A percentile compares a stretch with the other conserved stretches of the same genome.
phyloP scores from a whole-genome alignment of 2,113 vertebrate genomes.

The Bubo scandiacus region DNA sequence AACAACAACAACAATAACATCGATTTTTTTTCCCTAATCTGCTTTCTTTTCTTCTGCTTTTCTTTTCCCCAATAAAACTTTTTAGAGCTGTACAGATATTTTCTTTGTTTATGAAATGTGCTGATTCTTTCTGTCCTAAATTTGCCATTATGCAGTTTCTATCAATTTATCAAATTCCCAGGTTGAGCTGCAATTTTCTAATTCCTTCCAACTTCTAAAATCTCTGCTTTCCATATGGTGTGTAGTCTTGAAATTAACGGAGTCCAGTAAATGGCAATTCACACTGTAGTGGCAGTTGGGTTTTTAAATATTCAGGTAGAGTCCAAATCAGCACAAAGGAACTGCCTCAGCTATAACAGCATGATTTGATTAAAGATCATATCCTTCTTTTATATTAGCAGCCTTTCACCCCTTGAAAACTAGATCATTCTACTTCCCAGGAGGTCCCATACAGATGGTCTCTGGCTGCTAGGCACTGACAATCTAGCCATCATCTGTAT shows the following conservation, averaged over 20 bases:
- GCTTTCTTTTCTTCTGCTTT: neutral
- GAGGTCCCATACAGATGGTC: accelerated
- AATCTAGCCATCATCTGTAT: accelerated
- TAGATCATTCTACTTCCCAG: neutral
- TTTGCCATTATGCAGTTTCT: neutral
- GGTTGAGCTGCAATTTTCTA: neutral
- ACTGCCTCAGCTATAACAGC: neutral
- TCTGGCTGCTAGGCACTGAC: neutral
- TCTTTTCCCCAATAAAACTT: neutral
- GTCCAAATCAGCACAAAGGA: neutral
- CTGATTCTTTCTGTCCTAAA: neutral
- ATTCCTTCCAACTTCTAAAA: neutral
- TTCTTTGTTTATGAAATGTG: neutral
- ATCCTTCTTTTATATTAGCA: neutral
- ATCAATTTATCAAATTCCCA: neutral
- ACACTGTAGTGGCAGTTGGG: neutral
- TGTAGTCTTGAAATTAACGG: neutral
- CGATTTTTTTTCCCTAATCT: neutral
- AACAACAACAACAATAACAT: neutral
- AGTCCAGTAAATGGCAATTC: neutral
- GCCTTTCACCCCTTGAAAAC: accelerated
- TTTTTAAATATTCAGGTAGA: neutral
- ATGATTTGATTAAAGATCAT: neutral
- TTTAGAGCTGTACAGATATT: neutral
- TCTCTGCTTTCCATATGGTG: neutral